These are phyloP conservation scores for Spilosoma lubricipeda DNA, from an alignment of 2,888 invertebrate species.

Conservation along the genomic window DNA sequence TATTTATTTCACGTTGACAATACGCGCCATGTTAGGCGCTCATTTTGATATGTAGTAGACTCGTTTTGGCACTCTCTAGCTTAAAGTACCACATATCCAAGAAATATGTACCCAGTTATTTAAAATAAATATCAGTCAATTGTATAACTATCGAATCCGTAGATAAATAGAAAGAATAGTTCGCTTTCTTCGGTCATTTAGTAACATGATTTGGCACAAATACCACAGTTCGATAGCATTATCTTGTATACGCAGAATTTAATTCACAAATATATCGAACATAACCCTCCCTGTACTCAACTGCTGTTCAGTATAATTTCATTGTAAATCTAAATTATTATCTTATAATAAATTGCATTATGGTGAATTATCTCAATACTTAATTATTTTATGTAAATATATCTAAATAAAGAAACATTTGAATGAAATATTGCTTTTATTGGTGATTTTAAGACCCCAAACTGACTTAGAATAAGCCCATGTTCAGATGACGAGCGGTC, in stretches of 20 bases:
- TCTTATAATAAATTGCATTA: slow-evolving; percentile 72
- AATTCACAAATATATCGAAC: slow-evolving; percentile 17
- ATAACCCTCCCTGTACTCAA: slow-evolving; percentile 32
- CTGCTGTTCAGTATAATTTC: slow-evolving; percentile 65
- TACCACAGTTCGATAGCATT: slow-evolving; percentile 2
- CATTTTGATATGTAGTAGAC: slow-evolving; percentile 14
- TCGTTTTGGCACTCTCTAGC: slow-evolving; percentile 35
- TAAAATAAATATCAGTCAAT: slow-evolving; percentile 22
- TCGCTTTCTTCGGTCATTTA: slow-evolving; percentile 5
- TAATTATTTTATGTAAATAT: slow-evolving; percentile 82
- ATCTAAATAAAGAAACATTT: slow-evolving; percentile 78
- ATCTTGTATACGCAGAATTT: slow-evolving; percentile 4
- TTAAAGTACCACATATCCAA: slow-evolving; percentile 21
- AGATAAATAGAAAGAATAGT: not conserved
- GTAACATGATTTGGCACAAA: slow-evolving; percentile 6
- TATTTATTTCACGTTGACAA: slow-evolving; percentile 25
- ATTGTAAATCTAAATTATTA: slow-evolving; percentile 79
- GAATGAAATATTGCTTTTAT: slow-evolving; percentile 55
- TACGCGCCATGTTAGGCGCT: slow-evolving; percentile 22
- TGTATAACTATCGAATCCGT: slow-evolving; percentile 21
- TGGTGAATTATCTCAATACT: slow-evolving; percentile 78
- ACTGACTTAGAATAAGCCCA: too few species aligned
- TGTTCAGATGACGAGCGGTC: too few species aligned
- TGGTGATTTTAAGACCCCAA: not conserved
- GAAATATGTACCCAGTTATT: slow-evolving; percentile 18